Evolutionary conservation across 2,888 invertebrate genomes (phyloP).

Genomic region (Lordiphosa andalusiaca): DNA sequence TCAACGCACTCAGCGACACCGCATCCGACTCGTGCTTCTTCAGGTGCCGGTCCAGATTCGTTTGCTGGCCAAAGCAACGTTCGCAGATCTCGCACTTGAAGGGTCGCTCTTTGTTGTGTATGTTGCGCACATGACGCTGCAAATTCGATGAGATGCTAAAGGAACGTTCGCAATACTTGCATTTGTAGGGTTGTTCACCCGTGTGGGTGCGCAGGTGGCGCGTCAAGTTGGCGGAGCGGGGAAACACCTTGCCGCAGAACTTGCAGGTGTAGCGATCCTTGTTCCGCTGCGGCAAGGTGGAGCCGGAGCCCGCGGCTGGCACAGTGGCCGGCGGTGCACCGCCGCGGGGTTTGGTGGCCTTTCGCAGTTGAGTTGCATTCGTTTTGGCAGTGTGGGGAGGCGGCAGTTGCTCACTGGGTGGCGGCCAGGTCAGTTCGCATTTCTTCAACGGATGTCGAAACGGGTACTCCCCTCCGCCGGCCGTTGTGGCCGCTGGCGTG

Average conservation of each 20-base stretch:
- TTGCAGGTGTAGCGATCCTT: conserved; percentile 97
- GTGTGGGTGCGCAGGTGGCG: conserved; percentile 98
- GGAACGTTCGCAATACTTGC: conserved; percentile 98
- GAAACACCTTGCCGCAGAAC: conserved; percentile 98
- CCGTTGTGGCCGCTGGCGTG: conserved; percentile 8
- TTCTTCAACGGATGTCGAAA: conserved; percentile 81
- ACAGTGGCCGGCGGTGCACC: conserved; percentile 80
- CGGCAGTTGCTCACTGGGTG: conserved; percentile 40
- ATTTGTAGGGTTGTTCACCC: conserved; percentile 98
- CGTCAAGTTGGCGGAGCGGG: conserved; percentile 97
- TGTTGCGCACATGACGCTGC: conserved; percentile 98
- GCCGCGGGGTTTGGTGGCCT: conserved; percentile 54
- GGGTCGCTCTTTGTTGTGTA: conserved; percentile 99
- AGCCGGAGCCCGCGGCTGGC: conserved; percentile 81
- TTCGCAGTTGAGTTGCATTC: conserved; percentile 50
- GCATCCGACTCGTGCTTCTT: conserved; percentile 98
- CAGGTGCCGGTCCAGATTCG: conserved; percentile 97
- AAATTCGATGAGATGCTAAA: conserved; percentile 99
- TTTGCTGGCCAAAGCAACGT: conserved; percentile 99
- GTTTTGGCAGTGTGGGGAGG: conserved; percentile 40
- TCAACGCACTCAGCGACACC: conserved; percentile 79
- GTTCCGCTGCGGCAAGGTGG: conserved; percentile 81
- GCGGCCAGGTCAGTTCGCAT: conserved; percentile 41
- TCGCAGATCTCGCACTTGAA: conserved; percentile 99
- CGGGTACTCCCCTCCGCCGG: conserved; percentile 83